Percentiles rank a stretch among this genome's conserved stretches.
phyloP scores from a whole-genome alignment of 1,140 invertebrate species.

The Drosophila pseudoananassae region DNA sequence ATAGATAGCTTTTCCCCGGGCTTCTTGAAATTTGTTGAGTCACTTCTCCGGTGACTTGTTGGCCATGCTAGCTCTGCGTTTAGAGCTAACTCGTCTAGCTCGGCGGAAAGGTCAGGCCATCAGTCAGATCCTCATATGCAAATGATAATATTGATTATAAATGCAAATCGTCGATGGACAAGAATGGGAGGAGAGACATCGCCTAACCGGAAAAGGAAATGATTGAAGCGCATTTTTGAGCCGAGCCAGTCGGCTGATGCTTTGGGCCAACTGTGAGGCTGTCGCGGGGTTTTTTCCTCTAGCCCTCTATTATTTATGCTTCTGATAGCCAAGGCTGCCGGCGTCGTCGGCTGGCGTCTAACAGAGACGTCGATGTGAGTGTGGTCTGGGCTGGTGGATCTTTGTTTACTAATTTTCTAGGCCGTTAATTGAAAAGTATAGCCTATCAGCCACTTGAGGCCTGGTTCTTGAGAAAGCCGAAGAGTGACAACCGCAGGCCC shows the following conservation, averaged over 20 bases:
- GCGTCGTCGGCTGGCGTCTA: slow-evolving; percentile 11
- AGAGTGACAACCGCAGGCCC: slow-evolving; percentile 33
- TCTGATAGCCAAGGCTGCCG: slow-evolving; percentile 22
- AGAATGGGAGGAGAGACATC: slow-evolving; percentile 42
- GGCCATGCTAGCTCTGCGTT: too few relatives aligned
- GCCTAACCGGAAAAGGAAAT: slow-evolving; percentile 78
- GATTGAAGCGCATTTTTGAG: slow-evolving; percentile 58
- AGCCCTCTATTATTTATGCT: slow-evolving; percentile 33
- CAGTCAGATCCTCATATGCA: slow-evolving; percentile 54
- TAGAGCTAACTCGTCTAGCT: not conserved
- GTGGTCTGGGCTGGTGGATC: not conserved
- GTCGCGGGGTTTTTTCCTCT: slow-evolving; percentile 24
- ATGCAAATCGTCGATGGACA: slow-evolving; percentile 57
- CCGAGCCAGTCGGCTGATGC: slow-evolving; percentile 29
- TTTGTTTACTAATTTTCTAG: slow-evolving; percentile 20
- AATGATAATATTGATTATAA: slow-evolving; percentile 54
- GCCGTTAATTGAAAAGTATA: slow-evolving; percentile 36
- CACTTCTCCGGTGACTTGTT: too few relatives aligned
- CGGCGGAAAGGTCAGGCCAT: slow-evolving; percentile 56
- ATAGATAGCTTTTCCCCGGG: too few relatives aligned
- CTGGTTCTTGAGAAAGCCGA: slow-evolving; percentile 39
- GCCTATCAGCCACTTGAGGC: slow-evolving; percentile 27
- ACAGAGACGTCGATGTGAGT: not conserved
- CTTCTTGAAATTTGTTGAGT: too few relatives aligned
- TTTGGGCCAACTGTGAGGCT: slow-evolving; percentile 15